phyloP scores from a whole-genome alignment of 1,140 invertebrate genomes.

The Eumeta japonica region DNA sequence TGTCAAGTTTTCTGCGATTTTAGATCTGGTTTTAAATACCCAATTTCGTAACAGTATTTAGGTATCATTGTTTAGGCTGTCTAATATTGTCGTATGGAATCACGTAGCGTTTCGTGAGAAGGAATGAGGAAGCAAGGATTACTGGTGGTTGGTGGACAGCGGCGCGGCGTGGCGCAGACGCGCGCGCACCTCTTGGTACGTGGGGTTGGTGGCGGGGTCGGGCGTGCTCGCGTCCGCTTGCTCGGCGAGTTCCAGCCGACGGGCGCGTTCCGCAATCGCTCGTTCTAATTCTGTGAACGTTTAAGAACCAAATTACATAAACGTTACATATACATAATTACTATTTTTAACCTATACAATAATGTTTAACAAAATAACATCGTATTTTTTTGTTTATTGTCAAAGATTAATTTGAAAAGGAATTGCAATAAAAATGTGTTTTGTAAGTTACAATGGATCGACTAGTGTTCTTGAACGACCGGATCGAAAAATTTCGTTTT shows the following conservation, averaged over 20 bases:
- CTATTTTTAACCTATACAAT: conserved; percentile 1
- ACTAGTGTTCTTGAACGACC: too few relatives aligned
- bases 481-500: too few relatives aligned
- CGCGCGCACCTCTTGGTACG: conserved; percentile 40
- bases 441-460: too few relatives aligned
- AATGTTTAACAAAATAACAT: not conserved
- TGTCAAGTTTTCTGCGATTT: too few relatives aligned
- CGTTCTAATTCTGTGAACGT: conserved; percentile 52
- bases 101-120: conserved; percentile 16
- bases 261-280: conserved; percentile 51
- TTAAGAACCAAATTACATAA: conserved; percentile 3
- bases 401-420: too few relatives aligned
- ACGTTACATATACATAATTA: not conserved
- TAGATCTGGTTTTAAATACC: too few relatives aligned
- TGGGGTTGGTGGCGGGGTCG: conserved; percentile 42
- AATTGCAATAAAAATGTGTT: too few relatives aligned
- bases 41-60: too few relatives aligned
- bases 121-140: too few relatives aligned
- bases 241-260: conserved; percentile 42
- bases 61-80: too few relatives aligned
- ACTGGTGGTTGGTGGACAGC: conserved; percentile 34
- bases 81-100: conserved; percentile 18
- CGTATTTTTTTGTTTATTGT: too few relatives aligned
- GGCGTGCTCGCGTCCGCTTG: conserved; percentile 21
- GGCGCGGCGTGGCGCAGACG: conserved; percentile 39